These are phyloP conservation scores for Tragulus kanchil DNA, from an alignment of 2,113 vertebrate species.

Conservation along the genomic window DNA sequence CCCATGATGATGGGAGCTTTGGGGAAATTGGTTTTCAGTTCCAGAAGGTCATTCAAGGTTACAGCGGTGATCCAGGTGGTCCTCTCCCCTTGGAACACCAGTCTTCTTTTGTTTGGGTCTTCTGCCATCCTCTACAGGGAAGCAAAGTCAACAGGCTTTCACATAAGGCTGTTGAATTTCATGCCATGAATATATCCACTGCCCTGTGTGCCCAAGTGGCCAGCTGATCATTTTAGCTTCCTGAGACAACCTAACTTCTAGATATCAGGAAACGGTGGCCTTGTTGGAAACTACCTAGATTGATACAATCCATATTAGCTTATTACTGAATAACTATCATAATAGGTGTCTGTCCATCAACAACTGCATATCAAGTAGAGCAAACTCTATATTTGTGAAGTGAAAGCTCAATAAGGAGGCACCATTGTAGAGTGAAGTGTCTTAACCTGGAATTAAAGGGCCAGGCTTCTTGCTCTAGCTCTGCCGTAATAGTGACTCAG, in stretches of 20 bases:
- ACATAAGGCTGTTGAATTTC: background rate
- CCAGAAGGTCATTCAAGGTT: too few relatives aligned
- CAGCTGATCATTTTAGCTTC: background rate
- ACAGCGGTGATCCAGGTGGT: too few relatives aligned
- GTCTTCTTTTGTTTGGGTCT: too few relatives aligned
- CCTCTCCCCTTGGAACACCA: too few relatives aligned
- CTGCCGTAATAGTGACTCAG: background rate
- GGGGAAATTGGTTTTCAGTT: too few relatives aligned
- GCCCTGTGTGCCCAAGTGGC: background rate
- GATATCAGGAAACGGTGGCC: background rate
- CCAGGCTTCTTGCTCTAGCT: background rate
- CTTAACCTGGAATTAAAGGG: background rate
- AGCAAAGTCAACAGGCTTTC: too few relatives aligned
- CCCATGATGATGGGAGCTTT: too few relatives aligned
- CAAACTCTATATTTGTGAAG: background rate
- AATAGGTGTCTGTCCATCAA: background rate
- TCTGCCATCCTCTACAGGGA: too few relatives aligned
- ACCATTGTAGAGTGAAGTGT: rapidly evolving
- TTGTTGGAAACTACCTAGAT: background rate
- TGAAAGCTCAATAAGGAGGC: background rate
- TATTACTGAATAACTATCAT: background rate
- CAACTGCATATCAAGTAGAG: background rate
- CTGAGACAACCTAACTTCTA: background rate
- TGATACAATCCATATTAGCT: background rate
- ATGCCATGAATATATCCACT: background rate